Evolutionary conservation across 2,797 vertebrate species (phyloP), one percentile per base, ranked within the genome.

Genomic region (Limosa lapponica): DNA sequence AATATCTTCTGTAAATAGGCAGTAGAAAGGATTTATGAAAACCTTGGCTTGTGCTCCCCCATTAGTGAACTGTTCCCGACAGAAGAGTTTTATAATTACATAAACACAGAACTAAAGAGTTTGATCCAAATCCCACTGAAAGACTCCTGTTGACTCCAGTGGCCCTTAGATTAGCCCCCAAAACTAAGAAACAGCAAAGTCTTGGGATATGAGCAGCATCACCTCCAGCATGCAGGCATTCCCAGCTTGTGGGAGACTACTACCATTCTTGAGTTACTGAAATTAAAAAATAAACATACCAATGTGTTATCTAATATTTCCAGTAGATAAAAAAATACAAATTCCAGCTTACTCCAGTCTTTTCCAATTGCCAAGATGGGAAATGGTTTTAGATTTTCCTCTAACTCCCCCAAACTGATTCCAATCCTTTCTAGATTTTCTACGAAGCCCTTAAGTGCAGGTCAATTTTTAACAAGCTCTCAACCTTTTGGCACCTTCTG

Each of bases 401-500:
- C 91, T 95, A 92, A 46, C 44, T 85, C 27, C 67, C 64, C 87
- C 90, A 96, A 97, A 94, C 36, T 90, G 89, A 73, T 85, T 95
- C 86, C 74, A 96, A 93, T 94, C 82, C 75, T 89, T 87, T 74
- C 87, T 94, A 48, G 6, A 90, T 96, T 94, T 97, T 96, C 94
- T 91, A 94, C 1, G 3, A 97, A 96, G 37, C 28, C 77, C 62
- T 36, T 90, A 94, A 96, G 94, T 48, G 20, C 82, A 89, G 91
- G 94, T 97, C 95, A 96, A 22, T 94, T 97, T 96, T 96, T 96
- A 96, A 97, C 92, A 93, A 94, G 88, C 94, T 96, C 95, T 96
- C 93, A 94, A 95, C 89, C 86, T 97, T 97, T 96, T 97, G 97
- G 97, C 96, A 97, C 95, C 96, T 98, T 92, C 70, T 96, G 95